Percentiles rank a stretch among this genome's conserved stretches.
phyloP scores from a whole-genome alignment of 2,888 invertebrate genomes.

The Tetragonula carbonaria region DNA sequence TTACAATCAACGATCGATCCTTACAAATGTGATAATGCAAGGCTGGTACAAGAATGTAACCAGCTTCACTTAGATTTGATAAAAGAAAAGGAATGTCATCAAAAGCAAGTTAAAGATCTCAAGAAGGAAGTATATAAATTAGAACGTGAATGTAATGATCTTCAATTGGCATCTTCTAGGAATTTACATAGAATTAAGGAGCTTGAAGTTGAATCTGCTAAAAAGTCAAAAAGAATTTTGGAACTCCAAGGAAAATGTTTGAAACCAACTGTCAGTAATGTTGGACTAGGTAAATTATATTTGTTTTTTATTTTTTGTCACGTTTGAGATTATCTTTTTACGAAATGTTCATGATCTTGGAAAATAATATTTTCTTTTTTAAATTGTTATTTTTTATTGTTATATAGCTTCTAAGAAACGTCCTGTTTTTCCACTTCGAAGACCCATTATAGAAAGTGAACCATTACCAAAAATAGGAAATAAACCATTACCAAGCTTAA shows the following conservation, averaged over 20 bases:
- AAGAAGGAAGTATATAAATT: constrained; percentile 85
- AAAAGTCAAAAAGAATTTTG: constrained; percentile 85
- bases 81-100: constrained; percentile 88
- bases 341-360: background rate
- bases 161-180: constrained; percentile 86
- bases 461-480: constrained; percentile 72
- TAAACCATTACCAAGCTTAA: constrained; percentile 73
- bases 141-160: constrained; percentile 87
- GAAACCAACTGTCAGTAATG: constrained; percentile 81
- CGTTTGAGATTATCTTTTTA: background rate
- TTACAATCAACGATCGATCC: constrained; percentile 90
- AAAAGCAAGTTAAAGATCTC: constrained; percentile 85
- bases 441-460: constrained; percentile 77
- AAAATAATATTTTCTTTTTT: background rate
- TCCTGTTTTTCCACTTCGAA: constrained; percentile 78
- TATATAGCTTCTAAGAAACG: constrained; percentile 79
- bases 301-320: background rate
- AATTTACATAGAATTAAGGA: constrained; percentile 86
- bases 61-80: constrained; percentile 89
- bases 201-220: constrained; percentile 87
- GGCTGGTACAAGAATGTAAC: constrained; percentile 91
- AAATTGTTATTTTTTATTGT: background rate
- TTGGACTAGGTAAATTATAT: constrained; percentile 72
- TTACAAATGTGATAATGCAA: constrained; percentile 92
- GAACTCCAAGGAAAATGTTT: constrained; percentile 84